Evolutionary conservation across 2,797 vertebrate species (phyloP), one percentile per base, ranked within the genome.

Genomic region (Eutrigla gurnardus): DNA sequence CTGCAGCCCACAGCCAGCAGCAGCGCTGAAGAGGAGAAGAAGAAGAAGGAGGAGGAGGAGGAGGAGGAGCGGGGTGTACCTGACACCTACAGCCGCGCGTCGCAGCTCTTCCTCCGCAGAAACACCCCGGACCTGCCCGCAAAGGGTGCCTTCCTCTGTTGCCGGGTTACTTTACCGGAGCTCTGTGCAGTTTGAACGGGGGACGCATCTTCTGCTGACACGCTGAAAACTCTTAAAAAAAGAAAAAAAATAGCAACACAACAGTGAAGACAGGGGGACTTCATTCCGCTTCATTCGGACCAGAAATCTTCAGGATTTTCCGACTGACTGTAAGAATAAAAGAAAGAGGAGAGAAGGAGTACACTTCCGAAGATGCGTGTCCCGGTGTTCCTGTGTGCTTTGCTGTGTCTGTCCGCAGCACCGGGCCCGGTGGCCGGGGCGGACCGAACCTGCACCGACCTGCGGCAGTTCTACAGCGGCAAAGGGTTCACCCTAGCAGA

Each of bases 391-490:
- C 63, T 93, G n/a, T 65, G 60, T 1, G 65, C 72, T 40, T n/a
- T 87, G 74, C 37, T 79, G 81, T 86, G 87, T 40, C 53, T 94
- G 65, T 79, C 79, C 75, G 92, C 73, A 42, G 91, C 88, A 32
- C 83, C 90, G 81, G 89, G 86, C 79, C 87, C 89, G 66, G 91
- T 78, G 69, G 25, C 66, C 81, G 83, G 75, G 35, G 91, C 92
- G 80, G 93, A 94, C 59, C 70, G 90, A 59, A 98, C 96, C 96
- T 98, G 98, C 92, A 25, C 93, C 82, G 96, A 98, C 74, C 94
- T 97, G 90, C 96, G 96, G 67, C 96, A 96, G 92, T 95, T 98
- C 92, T 99, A 99, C 94, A 96, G 95, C 86, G 95, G 96, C 85
- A 97, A 97, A 83, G 97, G 98, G 43, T 99, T 98, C 95, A 96